Base-by-base conservation (phyloP, 2,113 vertebrate species). In the Ondatra zibethicus region DNA sequence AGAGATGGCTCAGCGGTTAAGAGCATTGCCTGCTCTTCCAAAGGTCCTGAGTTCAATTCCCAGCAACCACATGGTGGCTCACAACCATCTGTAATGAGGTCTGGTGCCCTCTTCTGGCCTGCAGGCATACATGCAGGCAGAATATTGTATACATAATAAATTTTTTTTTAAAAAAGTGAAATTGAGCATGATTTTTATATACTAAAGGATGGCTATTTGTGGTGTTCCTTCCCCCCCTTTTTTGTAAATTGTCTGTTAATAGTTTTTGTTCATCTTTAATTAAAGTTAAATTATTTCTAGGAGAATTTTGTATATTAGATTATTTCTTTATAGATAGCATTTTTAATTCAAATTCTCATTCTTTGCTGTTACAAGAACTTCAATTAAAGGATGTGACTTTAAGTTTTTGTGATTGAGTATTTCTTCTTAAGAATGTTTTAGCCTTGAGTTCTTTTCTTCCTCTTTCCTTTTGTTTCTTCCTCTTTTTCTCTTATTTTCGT, bases 271-370 rank as follows among this genome's bases (percentile, higher is more conserved):
- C 19, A 25, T 92, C 87, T 95, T 94, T 21, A 93, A 1, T 55
- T 96, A 47, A 27, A 88, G 47, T 94, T 95, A 91, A 25, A 4
- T 7, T 96, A 6, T 93, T 87, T 95, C 21, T 96, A 89, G 42
- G 50, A 91, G 36, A 5, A 92, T 5, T 94, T 78, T 95, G n/a
- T 77, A n/a, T 92, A 76, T 86, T 91, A 85, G 42, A 76, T 77
- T 88, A 84, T 77, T 92, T 89, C 68, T 91, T 96, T 97, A 45
- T 39, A 95, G 72, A n/a, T 84, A 75, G 17, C 52, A 65, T 91
- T 87, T 86, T 33, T 3, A 7, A 81, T 27, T 77, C 17, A 93
- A 52, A 75, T 89, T 89, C 73, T 88, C 16, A 55, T 94, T 70
- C 45, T 82, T 96, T 96, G 50, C 77, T 52, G 84, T 78, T 93